These are phyloP conservation scores for Maylandia zebra DNA, from an alignment of 2,113 vertebrate genomes.

Conservation along the genomic window DNA sequence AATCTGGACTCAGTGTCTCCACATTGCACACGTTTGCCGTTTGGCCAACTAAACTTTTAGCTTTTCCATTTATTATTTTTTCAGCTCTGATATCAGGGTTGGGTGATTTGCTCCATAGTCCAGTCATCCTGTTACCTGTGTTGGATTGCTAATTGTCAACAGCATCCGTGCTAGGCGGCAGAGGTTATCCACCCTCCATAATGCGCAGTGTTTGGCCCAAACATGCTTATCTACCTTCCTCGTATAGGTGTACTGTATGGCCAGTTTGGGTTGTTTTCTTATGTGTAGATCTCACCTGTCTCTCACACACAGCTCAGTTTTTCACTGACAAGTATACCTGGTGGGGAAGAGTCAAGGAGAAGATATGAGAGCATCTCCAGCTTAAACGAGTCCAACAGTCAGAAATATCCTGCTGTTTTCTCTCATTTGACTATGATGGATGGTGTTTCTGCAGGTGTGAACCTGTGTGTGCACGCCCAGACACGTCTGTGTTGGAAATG, in stretches of 20 bases:
- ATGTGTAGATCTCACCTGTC: background rate
- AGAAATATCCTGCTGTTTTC: background rate
- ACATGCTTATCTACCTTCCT: background rate
- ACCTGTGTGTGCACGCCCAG: background rate
- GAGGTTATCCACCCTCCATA: background rate
- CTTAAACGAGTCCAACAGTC: background rate
- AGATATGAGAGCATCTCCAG: background rate
- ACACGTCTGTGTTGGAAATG: background rate
- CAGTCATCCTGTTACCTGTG: background rate
- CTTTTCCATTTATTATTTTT: background rate
- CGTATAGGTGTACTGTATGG: background rate
- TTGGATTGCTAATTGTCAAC: background rate
- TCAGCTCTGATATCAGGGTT: background rate
- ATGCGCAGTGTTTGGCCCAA: background rate
- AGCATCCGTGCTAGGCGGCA: background rate
- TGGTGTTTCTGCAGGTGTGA: background rate
- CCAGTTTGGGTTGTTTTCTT: background rate
- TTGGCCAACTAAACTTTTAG: background rate
- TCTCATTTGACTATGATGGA: background rate
- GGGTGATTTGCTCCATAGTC: background rate
- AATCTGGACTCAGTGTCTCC: background rate
- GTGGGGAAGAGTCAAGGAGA: background rate
- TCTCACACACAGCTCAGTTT: background rate
- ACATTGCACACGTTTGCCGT: background rate
- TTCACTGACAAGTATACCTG: accelerated